Base-by-base conservation (phyloP, 35 echinoderm and acorn worm species). In the Patiria miniata region DNA sequence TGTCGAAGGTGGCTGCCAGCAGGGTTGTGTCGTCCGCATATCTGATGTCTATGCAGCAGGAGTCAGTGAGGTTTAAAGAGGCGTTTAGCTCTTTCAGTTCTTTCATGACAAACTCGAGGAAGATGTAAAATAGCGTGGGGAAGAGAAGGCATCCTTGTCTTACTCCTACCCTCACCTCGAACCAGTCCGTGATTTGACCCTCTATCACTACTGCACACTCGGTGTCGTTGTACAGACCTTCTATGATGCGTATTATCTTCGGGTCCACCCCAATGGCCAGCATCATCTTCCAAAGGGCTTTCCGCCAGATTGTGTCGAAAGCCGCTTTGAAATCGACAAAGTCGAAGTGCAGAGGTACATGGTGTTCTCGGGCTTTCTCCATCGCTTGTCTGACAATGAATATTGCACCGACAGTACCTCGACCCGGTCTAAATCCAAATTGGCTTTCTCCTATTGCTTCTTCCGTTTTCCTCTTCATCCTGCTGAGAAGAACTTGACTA, bases 21-120 rank as follows among this genome's bases (percentile, higher is more conserved):
- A 90, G 80, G 32, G 83, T 85, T 40, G 83, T 85, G 38, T 85
- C 83, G 40, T 85, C 55, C 53, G 58, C 83, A 85, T 85, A 85
- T 10, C 83, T 1, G 34, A 85, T 85, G 33, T 69, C 53, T 17
- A 38, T 23, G 17, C 26, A 28, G 2, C 15, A 39, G 34, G 40
- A 23, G 37, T 36, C 15, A 85, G 37, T 51, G 37, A 85, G 42
- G 33, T 65, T 19, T 8, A 85, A 34, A 12, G 0, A 18, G 16
- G 37, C 39, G 15, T 76, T 12, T 85, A 85, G 32, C 53, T 85
- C 69, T 85, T 68, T 37, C 12, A 85, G 9, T 29, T 85, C 83
- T 38, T 26, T 37, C 83, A 85, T 68, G 14, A 76, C 83, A 85
- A 65, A 76, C 39, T 85, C 83, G 16, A 85, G 83, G 83, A 85